Conservation (phyloP, 2,888 invertebrate genomes). For the Drosophila kambysellisi region DNA sequence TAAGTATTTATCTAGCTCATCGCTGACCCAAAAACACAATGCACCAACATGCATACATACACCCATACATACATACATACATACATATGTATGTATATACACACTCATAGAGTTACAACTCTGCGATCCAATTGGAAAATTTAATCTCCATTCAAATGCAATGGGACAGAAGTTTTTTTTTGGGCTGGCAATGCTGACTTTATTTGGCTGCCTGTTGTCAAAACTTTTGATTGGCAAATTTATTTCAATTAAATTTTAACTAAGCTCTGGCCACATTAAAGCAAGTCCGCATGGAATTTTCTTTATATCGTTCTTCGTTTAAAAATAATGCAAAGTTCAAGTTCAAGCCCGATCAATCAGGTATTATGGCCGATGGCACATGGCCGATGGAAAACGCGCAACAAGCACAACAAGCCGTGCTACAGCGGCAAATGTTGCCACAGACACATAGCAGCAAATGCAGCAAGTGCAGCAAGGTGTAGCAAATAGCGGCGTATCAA, state of each 20-base stretch:
- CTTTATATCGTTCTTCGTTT: neutral
- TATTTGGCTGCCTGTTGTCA: neutral
- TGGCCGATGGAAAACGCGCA: neutral
- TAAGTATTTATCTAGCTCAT: conserved; percentile 6
- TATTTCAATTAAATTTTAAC: neutral
- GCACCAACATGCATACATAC: no score
- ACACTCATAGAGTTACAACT: neutral
- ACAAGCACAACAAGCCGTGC: neutral
- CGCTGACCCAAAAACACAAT: conserved; percentile 11
- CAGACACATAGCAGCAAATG: neutral
- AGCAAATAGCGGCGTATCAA: no score
- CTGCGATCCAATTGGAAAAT: neutral
- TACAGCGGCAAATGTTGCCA: neutral
- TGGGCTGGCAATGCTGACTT: neutral
- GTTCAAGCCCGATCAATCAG: neutral
- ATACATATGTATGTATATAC: neutral
- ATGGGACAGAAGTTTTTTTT: neutral
- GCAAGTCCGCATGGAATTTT: no score
- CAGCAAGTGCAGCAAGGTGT: neutral
- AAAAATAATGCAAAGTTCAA: neutral
- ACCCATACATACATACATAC: neutral
- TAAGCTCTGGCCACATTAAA: neutral
- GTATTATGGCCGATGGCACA: neutral
- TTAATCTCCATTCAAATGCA: neutral
- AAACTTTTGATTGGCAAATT: neutral